Base-by-base conservation (phyloP, 2,113 vertebrate genomes). In the Sylvilagus bachmani region DNA sequence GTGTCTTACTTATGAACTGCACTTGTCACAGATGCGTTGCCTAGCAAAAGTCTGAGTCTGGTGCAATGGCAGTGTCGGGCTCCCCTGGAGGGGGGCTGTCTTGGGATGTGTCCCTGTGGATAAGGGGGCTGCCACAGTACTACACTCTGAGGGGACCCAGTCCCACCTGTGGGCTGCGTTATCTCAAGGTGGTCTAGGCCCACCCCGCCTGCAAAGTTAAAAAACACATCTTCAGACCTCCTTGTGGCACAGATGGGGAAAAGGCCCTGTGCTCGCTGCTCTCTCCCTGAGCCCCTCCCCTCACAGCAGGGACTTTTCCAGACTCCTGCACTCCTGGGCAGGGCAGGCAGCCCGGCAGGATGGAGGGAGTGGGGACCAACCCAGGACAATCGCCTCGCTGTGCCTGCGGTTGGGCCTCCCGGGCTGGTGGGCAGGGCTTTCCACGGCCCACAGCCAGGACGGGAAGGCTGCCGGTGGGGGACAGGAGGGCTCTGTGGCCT, bases 291-390 rank as follows among this genome's bases (percentile, higher is more conserved):
- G 36, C 19, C 6, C 13, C 6, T 0, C 10, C 0, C 22, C 8
- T 0, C 0, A 0, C 14, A 71, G 29, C 3, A 2, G 69, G 51
- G 49, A 74, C 7, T 91, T 44, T 95, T 91, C 92, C 75, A 77
- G 66, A 67, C 36, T 49, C 14, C 71, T 66, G n/a, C 58, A 70
- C 16, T 84, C 64, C 66, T 82, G 81, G 82, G 82, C 62, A 77
- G 78, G 44, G 79, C 84, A 62, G 44, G 79, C 84, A 62, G 19
- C 22, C 80, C 86, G 95, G 90, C 77, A 12, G 77, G 49, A 27
- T 0, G 0, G 49, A 80, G 61, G 81, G 31, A 1, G 1, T 53
- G 67, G 80, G 86, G 66, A 64, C 89, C 78, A 69, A 22, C 14
- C 55, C 5, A 0, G 51, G 38, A 93, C 69, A 96, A 10, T 75